Evolutionary conservation across 2,888 invertebrate genomes (phyloP), one percentile per base, ranked within the genome.

Genomic region (Pseudoips prasinana): DNA sequence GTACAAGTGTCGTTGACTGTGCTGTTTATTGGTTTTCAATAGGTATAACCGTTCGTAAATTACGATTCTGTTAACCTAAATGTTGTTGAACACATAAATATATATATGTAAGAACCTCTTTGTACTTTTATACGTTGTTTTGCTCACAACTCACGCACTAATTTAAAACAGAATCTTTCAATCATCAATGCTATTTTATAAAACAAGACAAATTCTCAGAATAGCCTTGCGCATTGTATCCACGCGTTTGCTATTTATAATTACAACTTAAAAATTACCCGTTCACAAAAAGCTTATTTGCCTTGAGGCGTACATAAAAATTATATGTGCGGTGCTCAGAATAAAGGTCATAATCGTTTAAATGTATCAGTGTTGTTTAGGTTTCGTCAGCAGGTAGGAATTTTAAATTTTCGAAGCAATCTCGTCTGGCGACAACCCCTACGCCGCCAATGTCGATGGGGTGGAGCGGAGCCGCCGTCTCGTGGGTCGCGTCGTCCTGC

Each of bases 351-450:
- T 58, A 77, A 50, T 80, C 34, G 67, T 45, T 54, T 68, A 61
- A 39, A 29, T 28, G 22, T 22, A 29, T 37, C 20, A 9, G 46
- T 58, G 57, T 67, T 73, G 58, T 71, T 69, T 64, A 61, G 33
- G 67, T 63, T 64, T 49, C 40, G 63, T 58, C 42, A 71, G 71
- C 81, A 83, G 81, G 84, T 84, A 84, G 70, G 46, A 80, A 73
- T 77, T 81, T 81, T 64, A 70, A 83, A 80, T 75, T 14, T 83
- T 83, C 64, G 71, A 67, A 77, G 66, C 72, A 74, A 80, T 82
- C 74, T 77, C 64, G 81, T 80, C 80, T 82, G 81, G 83, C 82
- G 82, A 81, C 86, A 86, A 85, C 86, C 87, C 86, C 85, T 85
- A 82, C 70, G 74, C 77, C 67, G 71, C 63, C 71, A 63, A 60